Conservation (phyloP, 2,113 vertebrate species). For the Sylvilagus bachmani region DNA sequence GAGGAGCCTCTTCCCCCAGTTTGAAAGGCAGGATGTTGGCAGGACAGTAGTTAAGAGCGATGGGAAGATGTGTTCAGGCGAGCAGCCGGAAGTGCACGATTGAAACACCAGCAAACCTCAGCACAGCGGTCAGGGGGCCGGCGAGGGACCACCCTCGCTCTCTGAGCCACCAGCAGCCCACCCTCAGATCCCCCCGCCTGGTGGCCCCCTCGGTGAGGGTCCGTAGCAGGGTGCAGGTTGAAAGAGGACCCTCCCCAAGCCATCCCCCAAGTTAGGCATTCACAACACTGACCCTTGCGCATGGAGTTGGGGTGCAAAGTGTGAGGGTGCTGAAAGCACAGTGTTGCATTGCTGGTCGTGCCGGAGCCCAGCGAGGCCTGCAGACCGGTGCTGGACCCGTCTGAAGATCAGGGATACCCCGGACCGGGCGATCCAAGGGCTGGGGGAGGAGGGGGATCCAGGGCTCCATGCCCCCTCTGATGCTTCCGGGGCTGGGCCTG, state of each 20-base stretch:
- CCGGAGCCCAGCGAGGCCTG: neutral
- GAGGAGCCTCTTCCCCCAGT: accelerated
- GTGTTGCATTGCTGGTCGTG: neutral
- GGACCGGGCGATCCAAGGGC: neutral
- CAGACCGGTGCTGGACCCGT: neutral
- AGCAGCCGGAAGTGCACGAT: accelerated
- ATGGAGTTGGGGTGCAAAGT: neutral
- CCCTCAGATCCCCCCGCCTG: too few species aligned
- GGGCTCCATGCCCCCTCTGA: too few species aligned
- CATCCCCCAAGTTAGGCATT: accelerated
- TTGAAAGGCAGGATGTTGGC: accelerated
- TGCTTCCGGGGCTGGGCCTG: accelerated
- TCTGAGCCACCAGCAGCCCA: accelerated
- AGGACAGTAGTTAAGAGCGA: accelerated
- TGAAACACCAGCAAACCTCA: accelerated
- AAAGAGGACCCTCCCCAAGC: neutral
- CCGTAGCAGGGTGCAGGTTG: neutral
- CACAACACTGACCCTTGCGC: accelerated
- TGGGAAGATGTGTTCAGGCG: accelerated
- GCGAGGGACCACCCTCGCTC: accelerated
- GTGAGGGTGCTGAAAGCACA: accelerated
- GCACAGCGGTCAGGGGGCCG: too few species aligned
- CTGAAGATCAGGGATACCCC: accelerated
- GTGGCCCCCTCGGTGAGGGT: neutral
- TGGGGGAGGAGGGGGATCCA: neutral